These are phyloP conservation scores for Drosophila flavopinicola DNA, from an alignment of 2,888 invertebrate genomes.

Conservation along the genomic window DNA sequence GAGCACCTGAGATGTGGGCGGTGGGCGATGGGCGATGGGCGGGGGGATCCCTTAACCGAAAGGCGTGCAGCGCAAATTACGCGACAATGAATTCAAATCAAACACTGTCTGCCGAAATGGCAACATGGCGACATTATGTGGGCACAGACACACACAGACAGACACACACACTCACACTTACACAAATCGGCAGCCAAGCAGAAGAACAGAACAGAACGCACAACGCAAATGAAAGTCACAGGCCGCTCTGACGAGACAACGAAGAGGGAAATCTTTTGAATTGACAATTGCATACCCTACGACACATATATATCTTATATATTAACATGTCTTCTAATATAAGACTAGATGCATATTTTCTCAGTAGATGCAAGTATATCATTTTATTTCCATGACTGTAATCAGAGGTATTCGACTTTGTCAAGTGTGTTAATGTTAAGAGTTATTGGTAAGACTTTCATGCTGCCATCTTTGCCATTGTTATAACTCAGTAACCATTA, in stretches of 20 bases:
- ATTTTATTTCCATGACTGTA: too few species aligned
- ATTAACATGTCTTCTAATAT: too few species aligned
- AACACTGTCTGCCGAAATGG: constrained; percentile 75
- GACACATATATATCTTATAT: too few species aligned
- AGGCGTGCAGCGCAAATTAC: constrained; percentile 67
- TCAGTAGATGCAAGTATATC: too few species aligned
- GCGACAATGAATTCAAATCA: constrained; percentile 80
- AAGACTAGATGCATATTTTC: too few species aligned
- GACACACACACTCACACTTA: constrained; percentile 13
- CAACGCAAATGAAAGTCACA: constrained; percentile 47
- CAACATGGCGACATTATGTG: constrained; percentile 73
- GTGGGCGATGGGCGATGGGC: neutral
- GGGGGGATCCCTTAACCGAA: constrained; percentile 32
- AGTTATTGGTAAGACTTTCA: too few species aligned
- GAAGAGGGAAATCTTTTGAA: neutral
- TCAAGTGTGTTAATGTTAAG: too few species aligned
- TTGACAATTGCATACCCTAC: constrained; percentile 7
- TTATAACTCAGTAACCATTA: too few species aligned
- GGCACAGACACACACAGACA: constrained; percentile 46
- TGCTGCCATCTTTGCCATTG: too few species aligned
- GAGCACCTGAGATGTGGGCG: constrained; percentile 50
- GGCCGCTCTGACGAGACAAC: constrained; percentile 3
- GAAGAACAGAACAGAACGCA: constrained; percentile 45
- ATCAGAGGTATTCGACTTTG: too few species aligned
- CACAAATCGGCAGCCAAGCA: constrained; percentile 26